phyloP scores from a whole-genome alignment of 1,140 invertebrate species.

The Artemia franciscana region DNA sequence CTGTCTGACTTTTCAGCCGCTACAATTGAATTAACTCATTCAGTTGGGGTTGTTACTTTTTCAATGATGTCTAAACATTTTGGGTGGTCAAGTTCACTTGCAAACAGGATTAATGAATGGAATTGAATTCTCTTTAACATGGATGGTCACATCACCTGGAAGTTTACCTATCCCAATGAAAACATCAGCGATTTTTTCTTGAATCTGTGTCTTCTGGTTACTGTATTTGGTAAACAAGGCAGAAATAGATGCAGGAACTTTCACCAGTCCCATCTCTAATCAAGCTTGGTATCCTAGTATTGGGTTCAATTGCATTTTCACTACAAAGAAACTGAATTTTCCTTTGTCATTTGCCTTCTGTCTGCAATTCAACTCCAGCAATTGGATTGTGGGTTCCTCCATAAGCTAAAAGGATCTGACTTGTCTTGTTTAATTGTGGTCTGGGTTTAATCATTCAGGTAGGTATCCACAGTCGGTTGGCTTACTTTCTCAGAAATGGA shows the following conservation, averaged over 20 bases:
- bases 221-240: not conserved
- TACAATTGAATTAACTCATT: not conserved
- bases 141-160: not conserved
- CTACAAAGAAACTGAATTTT: not conserved
- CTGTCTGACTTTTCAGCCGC: not conserved
- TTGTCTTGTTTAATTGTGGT: not conserved
- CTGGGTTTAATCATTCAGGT: too few species aligned
- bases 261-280: not conserved
- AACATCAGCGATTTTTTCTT: not conserved
- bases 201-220: not conserved
- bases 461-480: too few species aligned
- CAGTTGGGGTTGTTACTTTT: not conserved
- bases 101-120: not conserved
- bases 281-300: not conserved
- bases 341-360: not conserved
- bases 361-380: not conserved
- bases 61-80: not conserved
- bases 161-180: not conserved
- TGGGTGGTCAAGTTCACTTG: too few species aligned
- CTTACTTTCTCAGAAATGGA: not conserved
- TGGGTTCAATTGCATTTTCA: not conserved
- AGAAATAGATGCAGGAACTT: not conserved
- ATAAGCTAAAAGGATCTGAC: not conserved
- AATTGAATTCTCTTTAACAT: too few species aligned
- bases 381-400: too few species aligned